Conservation (phyloP, 2,888 invertebrate genomes). For the Rhagium mordax region DNA sequence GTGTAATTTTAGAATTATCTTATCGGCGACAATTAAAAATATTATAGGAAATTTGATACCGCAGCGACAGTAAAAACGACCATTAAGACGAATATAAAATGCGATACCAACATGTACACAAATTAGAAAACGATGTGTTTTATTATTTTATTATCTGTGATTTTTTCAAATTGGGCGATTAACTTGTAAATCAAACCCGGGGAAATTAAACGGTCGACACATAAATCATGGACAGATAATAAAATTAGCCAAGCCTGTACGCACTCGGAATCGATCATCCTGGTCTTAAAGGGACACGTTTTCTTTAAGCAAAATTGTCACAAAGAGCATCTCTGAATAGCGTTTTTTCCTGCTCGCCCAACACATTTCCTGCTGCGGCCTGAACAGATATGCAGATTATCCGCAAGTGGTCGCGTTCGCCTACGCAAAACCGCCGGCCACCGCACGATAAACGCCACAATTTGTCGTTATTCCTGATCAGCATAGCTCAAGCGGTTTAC, state of each 20-base stretch:
- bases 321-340: no score
- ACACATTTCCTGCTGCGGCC: no score
- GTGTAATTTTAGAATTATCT: constrained; percentile 21
- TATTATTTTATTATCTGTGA: constrained; percentile 12
- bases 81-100: constrained; percentile 10
- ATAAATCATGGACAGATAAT: constrained; percentile 1
- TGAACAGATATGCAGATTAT: no score
- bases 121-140: constrained; percentile 1
- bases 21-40: constrained; percentile 11
- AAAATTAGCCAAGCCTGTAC: not conserved
- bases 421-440: no score
- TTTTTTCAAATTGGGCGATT: constrained; percentile 19
- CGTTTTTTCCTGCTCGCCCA: no score
- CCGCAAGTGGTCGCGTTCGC: no score
- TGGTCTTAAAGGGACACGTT: not conserved
- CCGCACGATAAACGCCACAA: no score
- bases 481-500: no score
- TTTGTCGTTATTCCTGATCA: no score
- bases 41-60: constrained; percentile 7
- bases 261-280: not conserved
- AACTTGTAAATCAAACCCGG: constrained; percentile 16
- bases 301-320: no score
- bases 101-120: constrained; percentile 5
- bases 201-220: not conserved
- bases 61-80: not conserved